Evolutionary conservation across 2,113 vertebrate species (phyloP).

Genomic region (Saccopteryx bilineata): DNA sequence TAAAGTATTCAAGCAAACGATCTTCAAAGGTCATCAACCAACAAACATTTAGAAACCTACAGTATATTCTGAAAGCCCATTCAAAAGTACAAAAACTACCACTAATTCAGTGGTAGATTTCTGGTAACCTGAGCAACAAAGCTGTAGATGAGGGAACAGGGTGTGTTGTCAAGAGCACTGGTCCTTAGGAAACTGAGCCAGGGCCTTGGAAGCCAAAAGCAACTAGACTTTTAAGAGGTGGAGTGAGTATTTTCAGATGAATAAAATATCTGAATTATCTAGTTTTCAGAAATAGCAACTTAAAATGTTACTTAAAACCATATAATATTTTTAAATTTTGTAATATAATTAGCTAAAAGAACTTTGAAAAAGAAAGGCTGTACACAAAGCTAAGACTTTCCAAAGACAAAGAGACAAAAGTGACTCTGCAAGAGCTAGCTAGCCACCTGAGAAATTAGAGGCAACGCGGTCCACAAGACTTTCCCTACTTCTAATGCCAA

Average conservation of each 20-base stretch:
- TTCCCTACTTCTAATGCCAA: not conserved
- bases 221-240: not conserved
- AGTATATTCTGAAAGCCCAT: not conserved
- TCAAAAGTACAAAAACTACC: not conserved
- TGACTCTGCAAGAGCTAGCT: not conserved
- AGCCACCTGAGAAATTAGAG: not conserved
- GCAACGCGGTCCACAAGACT: not conserved
- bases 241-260: not conserved
- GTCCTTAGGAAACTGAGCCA: not conserved
- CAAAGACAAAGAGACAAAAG: not conserved
- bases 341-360: not conserved
- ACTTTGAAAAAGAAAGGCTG: not conserved
- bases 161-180: not conserved
- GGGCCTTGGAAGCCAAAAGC: not conserved
- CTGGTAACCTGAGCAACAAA: not conserved
- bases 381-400: not conserved
- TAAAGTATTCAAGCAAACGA: constrained; percentile 2
- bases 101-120: not conserved
- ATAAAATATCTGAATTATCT: not conserved
- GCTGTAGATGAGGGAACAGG: too few species aligned
- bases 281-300: not conserved
- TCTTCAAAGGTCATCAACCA: not conserved
- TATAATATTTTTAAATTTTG: not conserved
- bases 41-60: not conserved
- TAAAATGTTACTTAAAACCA: not conserved